Base-by-base conservation (phyloP, 2,113 vertebrate genomes). In the Ploceus nigricollis region DNA sequence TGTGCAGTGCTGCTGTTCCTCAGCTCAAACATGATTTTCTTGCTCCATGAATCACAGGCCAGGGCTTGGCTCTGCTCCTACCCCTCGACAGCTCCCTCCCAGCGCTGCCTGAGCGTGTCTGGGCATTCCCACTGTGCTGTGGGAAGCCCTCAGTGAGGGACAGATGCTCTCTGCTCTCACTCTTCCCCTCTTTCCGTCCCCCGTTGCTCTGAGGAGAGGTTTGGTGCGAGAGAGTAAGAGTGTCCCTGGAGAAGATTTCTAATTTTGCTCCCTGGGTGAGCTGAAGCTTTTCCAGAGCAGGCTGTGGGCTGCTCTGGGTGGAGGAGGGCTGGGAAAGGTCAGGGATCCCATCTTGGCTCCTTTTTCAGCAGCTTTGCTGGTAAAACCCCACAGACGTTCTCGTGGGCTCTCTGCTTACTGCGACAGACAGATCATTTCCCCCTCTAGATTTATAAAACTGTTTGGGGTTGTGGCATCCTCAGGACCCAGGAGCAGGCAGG, bases 281-380 rank as follows among this genome's bases (percentile, higher is more conserved):
- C 82, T 77, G 86, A 57, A 89, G 82, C 56, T 90, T 94, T 60
- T 81, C 39, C 51, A 93, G 76, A 82, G 72, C 80, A 44, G 92
- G 23, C 82, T 86, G 40, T 48, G 44, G 50, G 84, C 64, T 68
- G 75, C 2, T 28, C 5, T 1, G 64, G 44, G 56, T 58, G 76
- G 91, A 92, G 72, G 83, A 96, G 72, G 88, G 94, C 94, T 97
- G 96, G 93, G 95, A 95, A 96, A 94, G 91, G 91, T 91, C 93
- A 95, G 61, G 63, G 81, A 87, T 88, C 89, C 76, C 69, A 68
- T 91, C 77, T 4, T 82, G 89, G 61, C 73, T 89, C 60, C 71
- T 91, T 75, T 87, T 71, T 15, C 88, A 85, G 82, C 65, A 82
- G 4, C 60, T 90, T 53, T 35, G 33, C 61, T 90, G 57, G 84